phyloP scores from a whole-genome alignment of 2,888 invertebrate species.

The Harpagoxenus sublaevis region DNA sequence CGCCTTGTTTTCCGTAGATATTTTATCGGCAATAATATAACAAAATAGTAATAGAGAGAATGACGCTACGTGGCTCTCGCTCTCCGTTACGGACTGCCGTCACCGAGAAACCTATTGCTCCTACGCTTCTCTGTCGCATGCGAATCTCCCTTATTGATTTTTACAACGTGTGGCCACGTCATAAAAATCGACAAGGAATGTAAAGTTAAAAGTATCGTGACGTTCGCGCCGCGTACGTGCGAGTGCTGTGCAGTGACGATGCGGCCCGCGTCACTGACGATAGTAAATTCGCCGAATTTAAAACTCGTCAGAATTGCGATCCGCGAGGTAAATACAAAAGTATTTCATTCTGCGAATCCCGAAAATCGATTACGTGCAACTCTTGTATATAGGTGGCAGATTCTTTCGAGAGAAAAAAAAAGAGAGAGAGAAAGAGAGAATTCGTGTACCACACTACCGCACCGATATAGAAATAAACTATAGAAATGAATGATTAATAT shows the following conservation, averaged over 20 bases:
- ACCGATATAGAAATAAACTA: not conserved
- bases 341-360: not conserved
- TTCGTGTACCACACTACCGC: too few relatives aligned
- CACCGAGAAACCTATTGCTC: constrained; percentile 36
- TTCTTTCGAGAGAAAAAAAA: not conserved
- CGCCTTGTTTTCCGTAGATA: constrained; percentile 43
- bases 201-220: constrained; percentile 61
- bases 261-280: constrained; percentile 62
- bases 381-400: not conserved
- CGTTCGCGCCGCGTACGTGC: constrained; percentile 59
- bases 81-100: not conserved
- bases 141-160: constrained; percentile 72
- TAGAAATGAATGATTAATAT: not conserved
- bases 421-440: not conserved
- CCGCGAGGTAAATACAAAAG: constrained; percentile 36
- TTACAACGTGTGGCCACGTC: constrained; percentile 69
- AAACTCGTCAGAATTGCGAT: constrained; percentile 59
- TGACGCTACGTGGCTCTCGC: constrained; percentile 7
- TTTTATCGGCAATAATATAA: constrained; percentile 57
- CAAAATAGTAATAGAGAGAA: constrained; percentile 52
- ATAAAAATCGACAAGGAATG: constrained; percentile 73
- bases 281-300: constrained; percentile 71
- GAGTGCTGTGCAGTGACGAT: constrained; percentile 43
- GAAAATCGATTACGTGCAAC: not conserved
- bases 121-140: constrained; percentile 54